These are phyloP conservation scores for Hassar affinis DNA, from an alignment of 2,113 vertebrate species.

Conservation along the genomic window DNA sequence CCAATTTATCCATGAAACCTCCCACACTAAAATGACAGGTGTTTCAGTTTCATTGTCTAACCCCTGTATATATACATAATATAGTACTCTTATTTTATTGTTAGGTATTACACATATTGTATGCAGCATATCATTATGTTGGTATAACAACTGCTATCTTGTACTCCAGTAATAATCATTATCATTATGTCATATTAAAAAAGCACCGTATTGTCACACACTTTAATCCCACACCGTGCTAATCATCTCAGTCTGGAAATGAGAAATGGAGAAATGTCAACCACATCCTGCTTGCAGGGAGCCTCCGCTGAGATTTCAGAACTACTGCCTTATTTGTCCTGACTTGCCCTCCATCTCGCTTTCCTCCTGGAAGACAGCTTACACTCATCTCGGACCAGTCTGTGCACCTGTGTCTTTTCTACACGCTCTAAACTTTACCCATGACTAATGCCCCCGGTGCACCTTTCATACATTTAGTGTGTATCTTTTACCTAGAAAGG, in stretches of 20 bases:
- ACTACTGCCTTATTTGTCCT: constrained; percentile 54
- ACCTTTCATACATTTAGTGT: too few relatives aligned
- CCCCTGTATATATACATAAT: background rate
- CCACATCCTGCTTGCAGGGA: constrained; percentile 20
- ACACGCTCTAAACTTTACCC: background rate
- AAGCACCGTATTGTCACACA: background rate
- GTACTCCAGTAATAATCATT: background rate
- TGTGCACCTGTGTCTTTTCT: background rate
- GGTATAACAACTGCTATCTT: background rate
- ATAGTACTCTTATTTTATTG: background rate
- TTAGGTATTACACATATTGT: background rate
- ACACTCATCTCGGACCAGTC: background rate
- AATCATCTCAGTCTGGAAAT: background rate
- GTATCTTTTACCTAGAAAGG: background rate
- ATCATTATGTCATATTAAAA: background rate
- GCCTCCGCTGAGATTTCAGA: constrained; percentile 21
- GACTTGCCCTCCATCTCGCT: constrained; percentile 54
- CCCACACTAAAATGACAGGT: too few relatives aligned
- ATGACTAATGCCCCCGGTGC: background rate
- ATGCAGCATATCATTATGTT: too few relatives aligned
- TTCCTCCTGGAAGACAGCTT: constrained; percentile 31
- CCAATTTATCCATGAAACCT: too few relatives aligned
- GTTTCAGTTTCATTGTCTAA: too few relatives aligned
- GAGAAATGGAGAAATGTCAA: constrained; percentile 30
- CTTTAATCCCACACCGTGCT: background rate